Evolutionary conservation across 2,888 invertebrate genomes (phyloP).

Genomic region (Calameuta idolon): DNA sequence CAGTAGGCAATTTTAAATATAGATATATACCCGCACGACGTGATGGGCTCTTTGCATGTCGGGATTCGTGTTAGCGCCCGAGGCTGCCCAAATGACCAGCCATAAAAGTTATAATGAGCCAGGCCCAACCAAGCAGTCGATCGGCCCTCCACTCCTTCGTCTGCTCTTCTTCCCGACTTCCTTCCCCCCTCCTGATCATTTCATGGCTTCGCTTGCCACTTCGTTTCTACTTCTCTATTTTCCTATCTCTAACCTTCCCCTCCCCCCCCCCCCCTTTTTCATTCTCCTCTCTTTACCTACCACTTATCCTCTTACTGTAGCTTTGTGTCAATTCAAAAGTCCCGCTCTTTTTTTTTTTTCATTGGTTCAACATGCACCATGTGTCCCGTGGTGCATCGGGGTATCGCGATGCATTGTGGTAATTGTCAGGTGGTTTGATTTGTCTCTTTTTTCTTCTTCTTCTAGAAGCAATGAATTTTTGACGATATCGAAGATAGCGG

Average conservation of each 20-base stretch:
- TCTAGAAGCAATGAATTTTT: neutral
- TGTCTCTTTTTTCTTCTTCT: neutral
- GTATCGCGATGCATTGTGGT: neutral
- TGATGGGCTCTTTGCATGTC: conserved; percentile 42
- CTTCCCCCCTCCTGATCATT: conserved; percentile 21
- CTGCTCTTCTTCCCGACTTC: conserved; percentile 31
- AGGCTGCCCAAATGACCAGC: conserved; percentile 50
- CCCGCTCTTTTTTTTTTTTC: neutral
- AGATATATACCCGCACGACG: conserved; percentile 8
- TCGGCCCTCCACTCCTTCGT: conserved; percentile 30
- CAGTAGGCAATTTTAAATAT: conserved; percentile 9
- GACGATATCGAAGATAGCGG: neutral
- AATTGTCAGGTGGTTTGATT: neutral
- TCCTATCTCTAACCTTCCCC: neutral
- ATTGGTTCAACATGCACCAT: neutral
- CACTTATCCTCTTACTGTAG: neutral
- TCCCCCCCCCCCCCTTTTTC: neutral
- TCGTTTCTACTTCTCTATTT: conserved; percentile 11
- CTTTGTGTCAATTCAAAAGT: neutral
- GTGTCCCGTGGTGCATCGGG: neutral
- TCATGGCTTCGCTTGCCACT: conserved; percentile 9
- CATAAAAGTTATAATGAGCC: conserved; percentile 57
- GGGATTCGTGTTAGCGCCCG: conserved; percentile 44
- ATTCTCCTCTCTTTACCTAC: conserved; percentile 8
- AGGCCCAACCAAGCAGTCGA: conserved; percentile 38